phyloP scores from a whole-genome alignment of 2,113 vertebrate species.

The Lagopus leucura region DNA sequence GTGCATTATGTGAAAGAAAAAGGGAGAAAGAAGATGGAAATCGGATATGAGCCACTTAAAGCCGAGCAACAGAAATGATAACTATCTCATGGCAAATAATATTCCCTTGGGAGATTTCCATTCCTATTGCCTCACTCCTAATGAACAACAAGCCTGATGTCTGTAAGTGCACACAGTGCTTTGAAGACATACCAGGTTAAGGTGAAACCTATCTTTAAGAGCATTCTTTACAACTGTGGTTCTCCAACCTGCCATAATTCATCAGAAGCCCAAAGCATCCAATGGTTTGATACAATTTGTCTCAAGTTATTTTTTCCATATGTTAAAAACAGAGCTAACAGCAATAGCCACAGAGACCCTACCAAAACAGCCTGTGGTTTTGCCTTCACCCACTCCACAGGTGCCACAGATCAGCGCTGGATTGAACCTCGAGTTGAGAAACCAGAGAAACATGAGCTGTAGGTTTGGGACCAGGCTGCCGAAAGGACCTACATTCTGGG shows the following conservation, averaged over 20 bases:
- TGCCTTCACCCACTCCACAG: background rate
- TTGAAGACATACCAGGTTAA: constrained; percentile 39
- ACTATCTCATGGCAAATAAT: constrained; percentile 13
- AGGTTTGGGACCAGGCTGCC: background rate
- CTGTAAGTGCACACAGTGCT: background rate
- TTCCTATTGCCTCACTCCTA: background rate
- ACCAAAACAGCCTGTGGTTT: background rate
- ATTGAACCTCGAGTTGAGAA: background rate
- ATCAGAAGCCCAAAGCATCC: constrained; percentile 20
- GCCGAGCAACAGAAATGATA: constrained; percentile 28
- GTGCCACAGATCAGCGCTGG: background rate
- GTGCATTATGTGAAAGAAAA: background rate
- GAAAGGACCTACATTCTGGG: background rate
- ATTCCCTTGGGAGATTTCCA: constrained; percentile 35
- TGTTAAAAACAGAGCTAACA: constrained; percentile 49
- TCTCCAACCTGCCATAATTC: constrained; percentile 48
- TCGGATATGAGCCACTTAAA: constrained; percentile 2
- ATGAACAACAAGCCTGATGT: constrained; percentile 60
- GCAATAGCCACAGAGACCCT: background rate
- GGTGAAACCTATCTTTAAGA: constrained; percentile 56
- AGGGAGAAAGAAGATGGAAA: constrained; percentile 2
- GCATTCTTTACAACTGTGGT: constrained; percentile 1
- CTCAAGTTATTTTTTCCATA: constrained; percentile 12
- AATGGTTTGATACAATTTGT: background rate
- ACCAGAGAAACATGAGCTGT: background rate